Evolutionary conservation across 2,797 vertebrate genomes (phyloP).

Genomic region (Salmo trutta): DNA sequence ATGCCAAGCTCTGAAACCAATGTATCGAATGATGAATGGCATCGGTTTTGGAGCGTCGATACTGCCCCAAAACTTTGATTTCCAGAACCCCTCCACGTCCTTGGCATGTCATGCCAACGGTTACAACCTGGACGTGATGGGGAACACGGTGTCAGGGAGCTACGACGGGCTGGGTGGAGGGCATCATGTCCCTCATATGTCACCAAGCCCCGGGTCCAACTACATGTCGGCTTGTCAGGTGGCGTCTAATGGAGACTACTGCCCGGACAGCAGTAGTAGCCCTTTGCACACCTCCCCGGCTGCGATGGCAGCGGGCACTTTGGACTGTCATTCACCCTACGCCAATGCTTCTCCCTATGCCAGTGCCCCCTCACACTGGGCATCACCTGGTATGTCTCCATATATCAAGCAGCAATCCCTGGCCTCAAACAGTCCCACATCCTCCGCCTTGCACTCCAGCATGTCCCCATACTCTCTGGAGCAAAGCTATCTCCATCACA

Average conservation of each 20-base stretch:
- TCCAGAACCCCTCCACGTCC: constrained; percentile 83
- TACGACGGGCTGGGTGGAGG: constrained; percentile 83
- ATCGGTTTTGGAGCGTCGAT: constrained; percentile 88
- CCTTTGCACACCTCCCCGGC: constrained; percentile 86
- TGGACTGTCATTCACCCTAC: constrained; percentile 90
- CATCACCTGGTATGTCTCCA: constrained; percentile 82
- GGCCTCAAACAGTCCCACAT: constrained; percentile 74
- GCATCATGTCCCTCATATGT: constrained; percentile 87
- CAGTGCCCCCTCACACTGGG: constrained; percentile 86
- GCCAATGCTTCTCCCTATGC: constrained; percentile 33
- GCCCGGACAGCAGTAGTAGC: constrained; percentile 88
- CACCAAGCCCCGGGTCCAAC: constrained; percentile 86
- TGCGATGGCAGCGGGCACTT: constrained; percentile 81
- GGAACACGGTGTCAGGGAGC: constrained; percentile 75
- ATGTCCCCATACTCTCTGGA: constrained; percentile 89
- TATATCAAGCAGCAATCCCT: constrained; percentile 92
- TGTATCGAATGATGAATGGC: constrained; percentile 93
- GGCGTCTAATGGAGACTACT: constrained; percentile 82
- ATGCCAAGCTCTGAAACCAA: constrained; percentile 91
- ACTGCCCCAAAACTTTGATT: constrained; percentile 91
- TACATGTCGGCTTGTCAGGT: constrained; percentile 91
- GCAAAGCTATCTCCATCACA: constrained; percentile 90
- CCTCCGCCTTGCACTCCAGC: constrained; percentile 81
- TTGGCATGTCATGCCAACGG: constrained; percentile 81
- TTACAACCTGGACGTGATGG: constrained; percentile 91